phyloP scores from a whole-genome alignment of 2,113 vertebrate genomes.

The Sterrhoptilus dennistouni region DNA sequence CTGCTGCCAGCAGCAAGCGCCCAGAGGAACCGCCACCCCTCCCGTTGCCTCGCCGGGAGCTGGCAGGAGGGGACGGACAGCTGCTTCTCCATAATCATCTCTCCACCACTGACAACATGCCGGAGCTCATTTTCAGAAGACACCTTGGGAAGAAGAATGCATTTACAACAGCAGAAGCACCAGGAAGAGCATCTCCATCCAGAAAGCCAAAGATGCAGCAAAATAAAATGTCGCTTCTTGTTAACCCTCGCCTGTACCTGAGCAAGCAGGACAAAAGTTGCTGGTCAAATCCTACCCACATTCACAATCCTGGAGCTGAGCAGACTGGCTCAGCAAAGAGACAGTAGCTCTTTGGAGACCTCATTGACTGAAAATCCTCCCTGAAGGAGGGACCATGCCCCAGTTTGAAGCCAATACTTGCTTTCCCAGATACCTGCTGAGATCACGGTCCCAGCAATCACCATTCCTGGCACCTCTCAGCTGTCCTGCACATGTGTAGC shows the following conservation, averaged over 20 bases:
- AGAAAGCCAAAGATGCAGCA: constrained; percentile 23
- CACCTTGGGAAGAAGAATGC: constrained; percentile 61
- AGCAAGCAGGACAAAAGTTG: neutral
- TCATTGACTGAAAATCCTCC: neutral
- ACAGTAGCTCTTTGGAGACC: neutral
- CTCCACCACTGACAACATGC: constrained; percentile 12
- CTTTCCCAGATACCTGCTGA: neutral
- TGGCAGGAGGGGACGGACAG: constrained; percentile 57
- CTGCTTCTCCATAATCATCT: constrained; percentile 67
- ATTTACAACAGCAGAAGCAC: constrained; percentile 25
- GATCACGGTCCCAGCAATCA: neutral
- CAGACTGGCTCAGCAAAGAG: neutral
- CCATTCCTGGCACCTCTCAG: neutral
- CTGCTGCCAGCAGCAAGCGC: constrained; percentile 47
- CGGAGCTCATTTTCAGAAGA: constrained; percentile 46
- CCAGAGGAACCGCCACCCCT: constrained; percentile 46
- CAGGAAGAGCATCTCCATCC: constrained; percentile 27
- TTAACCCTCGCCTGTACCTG: constrained; percentile 20
- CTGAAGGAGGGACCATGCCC: neutral
- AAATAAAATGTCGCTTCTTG: constrained; percentile 2
- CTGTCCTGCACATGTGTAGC: neutral
- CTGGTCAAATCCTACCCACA: neutral
- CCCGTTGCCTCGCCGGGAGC: constrained; percentile 11
- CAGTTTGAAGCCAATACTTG: neutral
- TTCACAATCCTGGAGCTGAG: neutral